Base-by-base conservation (phyloP, 1,140 invertebrate species). In the Babylonia areolata region DNA sequence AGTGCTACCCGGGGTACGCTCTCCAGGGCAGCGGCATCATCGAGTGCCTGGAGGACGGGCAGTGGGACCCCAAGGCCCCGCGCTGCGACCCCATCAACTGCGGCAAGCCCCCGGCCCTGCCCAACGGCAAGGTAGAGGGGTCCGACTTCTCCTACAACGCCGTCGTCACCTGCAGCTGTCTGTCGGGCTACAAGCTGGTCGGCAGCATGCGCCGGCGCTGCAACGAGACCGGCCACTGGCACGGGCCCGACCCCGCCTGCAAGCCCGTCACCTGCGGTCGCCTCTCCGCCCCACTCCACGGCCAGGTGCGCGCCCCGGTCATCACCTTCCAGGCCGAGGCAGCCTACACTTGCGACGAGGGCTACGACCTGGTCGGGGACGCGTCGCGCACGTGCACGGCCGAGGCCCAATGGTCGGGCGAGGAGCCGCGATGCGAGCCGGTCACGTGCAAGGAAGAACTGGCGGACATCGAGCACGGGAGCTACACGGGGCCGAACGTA, bases 181-280 rank as follows among this genome's bases (percentile, higher is more conserved):
- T 94, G 78, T 88, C 91, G 82, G 94, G 94, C 1, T 95, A 94
- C 87, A 88, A 88, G 78, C 86, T 95, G 42, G 85, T 85, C 40
- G 92, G 93, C 5, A 86, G 87, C 11, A 77, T 81, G n/a, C n/a
- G 97, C 85, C 95, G 97, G 90, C 92, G 97, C 54, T 99, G 98
- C 92, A 95, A 97, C 23, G 97, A 98, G 92, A 97, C 98, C 93
- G 97, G 96, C 23, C 97, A 97, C 0, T 98, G 97, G 97, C 97
- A 97, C 87, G 96, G 96, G 17, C 96, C 96, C 79, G 94, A 96
- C 12, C 97, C 98, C 0, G 93, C 95, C 15, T 99, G 98, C 92
- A 96, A 96, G 95, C 91, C 95, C 87, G 20, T 91, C 12, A 89
- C 88, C 35, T 93, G 93, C 87, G 90, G 91, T 1, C 85, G 82